Evolutionary conservation across 2,113 vertebrate genomes (phyloP), one percentile per base, ranked within the genome.

Genomic region (Mohoua ochrocephala): DNA sequence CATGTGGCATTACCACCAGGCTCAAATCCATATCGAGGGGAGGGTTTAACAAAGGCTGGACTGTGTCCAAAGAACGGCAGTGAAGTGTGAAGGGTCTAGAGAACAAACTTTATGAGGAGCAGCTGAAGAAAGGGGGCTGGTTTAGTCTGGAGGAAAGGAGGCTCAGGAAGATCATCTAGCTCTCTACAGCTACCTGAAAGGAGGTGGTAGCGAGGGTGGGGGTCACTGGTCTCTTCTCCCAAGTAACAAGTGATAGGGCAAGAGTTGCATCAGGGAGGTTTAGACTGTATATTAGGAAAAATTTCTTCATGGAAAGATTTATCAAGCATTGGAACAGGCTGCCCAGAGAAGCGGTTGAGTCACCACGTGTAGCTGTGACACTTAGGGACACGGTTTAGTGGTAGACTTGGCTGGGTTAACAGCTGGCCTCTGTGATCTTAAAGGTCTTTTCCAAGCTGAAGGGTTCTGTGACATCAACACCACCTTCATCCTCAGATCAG

Each of bases 181-280:
- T 61, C 33, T 53, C n/a, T 35, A 15, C 33, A 47, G 1, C 8
- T 13, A 10, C 39, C 41, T 47, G 54, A 22, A 61, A 54, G 41
- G 26, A 54, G 35, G 21, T 33, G 9, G 9, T 35, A 18, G 4
- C 0, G 0, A 41, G 70, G 47, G 17, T 12, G 33, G 45, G 10
- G 8, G 11, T 9, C 42, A 31, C 37, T 17, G 23, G 8, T 37
- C 13, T 54, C 41, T 33, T 61, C 68, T 56, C 27, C 13, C 42
- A 21, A 2, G 15, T 24, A 45, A 49, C n/a, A 28, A 39, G 19
- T 0, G 2, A 13, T 11, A 75, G 61, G 35, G 63, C 35, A 50
- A 30, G 42, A 56, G 19, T 9, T 12, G 12, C 53, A 49, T 28
- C 16, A 35, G 8, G 33, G 8, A 63, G 23, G 9, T 16, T 50